Evolutionary conservation across 2,797 vertebrate species (phyloP), one percentile per base, ranked within the genome.

Genomic region (Karalla daura): DNA sequence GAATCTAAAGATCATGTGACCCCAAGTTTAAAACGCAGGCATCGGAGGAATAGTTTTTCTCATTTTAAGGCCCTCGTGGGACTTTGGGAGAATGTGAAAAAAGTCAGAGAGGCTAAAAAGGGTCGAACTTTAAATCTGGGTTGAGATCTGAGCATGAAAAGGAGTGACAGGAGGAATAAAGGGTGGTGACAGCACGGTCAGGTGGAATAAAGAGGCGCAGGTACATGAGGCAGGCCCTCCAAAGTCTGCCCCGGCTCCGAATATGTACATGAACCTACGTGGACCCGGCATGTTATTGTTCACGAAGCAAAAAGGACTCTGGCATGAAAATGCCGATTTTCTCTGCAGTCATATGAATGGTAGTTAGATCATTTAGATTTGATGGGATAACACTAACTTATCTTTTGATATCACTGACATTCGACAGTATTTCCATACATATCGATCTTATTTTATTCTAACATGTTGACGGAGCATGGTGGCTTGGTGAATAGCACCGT

Each of bases 1-100:
- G 59, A 75, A 59, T 63, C 36, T 13, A 36, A 43, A 80, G 76
- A 73, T 85, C 83, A 81, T 76, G 76, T 86, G 85, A 87, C 83
- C 47, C 6, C 4, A 58, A 80, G 55, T 49, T 66, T 70, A 51
- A 50, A 70, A 76, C 33, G 45, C 53, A 62, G 21, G 28, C 27
- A n/a, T 2, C 2, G 15, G 23, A 52, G 36, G 58, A 55, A 54
- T 55, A n/a, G 1, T 25, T 30, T 41, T 15, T 3, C 52, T 1
- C 12, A 20, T 18, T 18, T 44, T 17, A 58, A 72, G 15, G 8
- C 20, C 33, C 55, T 76, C 44, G 25, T 72, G 71, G 66, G 70
- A 73, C 81, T 73, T 67, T n/a, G 58, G 23, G 66, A 39, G 78
- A 72, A 81, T 78, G 64, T 45, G 66, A 59, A 58, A 63, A 53